phyloP scores from a whole-genome alignment of 2,888 invertebrate genomes.

The Plemyria rubiginata region DNA sequence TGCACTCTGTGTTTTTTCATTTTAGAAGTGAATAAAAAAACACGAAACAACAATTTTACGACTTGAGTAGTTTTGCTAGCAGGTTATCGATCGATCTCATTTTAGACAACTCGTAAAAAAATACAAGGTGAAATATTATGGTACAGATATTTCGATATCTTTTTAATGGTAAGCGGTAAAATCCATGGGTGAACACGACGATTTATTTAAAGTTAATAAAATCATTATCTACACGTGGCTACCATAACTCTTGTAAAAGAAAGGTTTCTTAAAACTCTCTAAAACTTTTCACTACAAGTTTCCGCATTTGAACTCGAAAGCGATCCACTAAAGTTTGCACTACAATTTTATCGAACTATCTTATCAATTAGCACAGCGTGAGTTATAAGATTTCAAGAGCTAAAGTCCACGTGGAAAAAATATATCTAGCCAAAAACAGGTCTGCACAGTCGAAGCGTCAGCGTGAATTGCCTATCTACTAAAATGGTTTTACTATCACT shows the following conservation, averaged over 20 bases:
- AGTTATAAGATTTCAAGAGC: conserved; percentile 17
- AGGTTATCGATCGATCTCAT: conserved; percentile 25
- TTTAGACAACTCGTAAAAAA: conserved; percentile 25
- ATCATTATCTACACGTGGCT: no score
- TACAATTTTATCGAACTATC: conserved; percentile 26
- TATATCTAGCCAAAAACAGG: conserved; percentile 29
- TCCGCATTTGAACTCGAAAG: neutral
- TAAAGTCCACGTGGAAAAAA: conserved; percentile 36
- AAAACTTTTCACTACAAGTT: neutral
- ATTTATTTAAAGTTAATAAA: neutral
- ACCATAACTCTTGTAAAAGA: no score
- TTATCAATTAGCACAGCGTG: conserved; percentile 35
- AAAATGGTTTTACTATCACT: conserved; percentile 50
- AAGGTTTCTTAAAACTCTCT: no score
- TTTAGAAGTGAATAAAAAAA: conserved; percentile 21
- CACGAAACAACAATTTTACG: conserved; percentile 28
- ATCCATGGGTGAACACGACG: conserved; percentile 6
- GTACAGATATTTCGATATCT: conserved; percentile 18
- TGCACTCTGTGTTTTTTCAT: conserved; percentile 21
- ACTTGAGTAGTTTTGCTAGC: conserved; percentile 32
- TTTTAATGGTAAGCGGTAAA: conserved; percentile 26
- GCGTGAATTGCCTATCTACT: conserved; percentile 30
- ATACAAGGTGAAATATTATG: conserved; percentile 5
- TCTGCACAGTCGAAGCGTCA: conserved; percentile 22
- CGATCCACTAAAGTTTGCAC: conserved; percentile 6